Conservation (phyloP, 2,797 vertebrate genomes). For the Sebastes variabilis region DNA sequence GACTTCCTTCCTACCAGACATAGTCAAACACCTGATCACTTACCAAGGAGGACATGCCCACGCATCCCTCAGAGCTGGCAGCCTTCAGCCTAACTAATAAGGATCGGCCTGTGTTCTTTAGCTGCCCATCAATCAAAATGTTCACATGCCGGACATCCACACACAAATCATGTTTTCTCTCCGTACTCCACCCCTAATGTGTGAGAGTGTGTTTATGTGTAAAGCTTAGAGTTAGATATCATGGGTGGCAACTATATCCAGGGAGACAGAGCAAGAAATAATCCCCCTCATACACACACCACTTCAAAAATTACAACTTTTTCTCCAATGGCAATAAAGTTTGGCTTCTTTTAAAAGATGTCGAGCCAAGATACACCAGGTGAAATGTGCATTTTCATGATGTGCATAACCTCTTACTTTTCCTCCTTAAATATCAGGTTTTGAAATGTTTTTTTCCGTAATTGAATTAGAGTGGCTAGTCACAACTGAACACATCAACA, state of each 20-base stretch:
- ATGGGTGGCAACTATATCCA: constrained; percentile 56
- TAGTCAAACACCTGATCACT: constrained; percentile 82
- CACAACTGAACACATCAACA: constrained; percentile 55
- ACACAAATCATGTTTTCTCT: constrained; percentile 71
- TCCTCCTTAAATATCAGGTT: constrained; percentile 72
- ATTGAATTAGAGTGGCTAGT: constrained; percentile 74
- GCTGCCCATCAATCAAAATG: constrained; percentile 74
- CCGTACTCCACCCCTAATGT: constrained; percentile 54
- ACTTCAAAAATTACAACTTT: constrained; percentile 61
- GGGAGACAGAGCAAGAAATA: constrained; percentile 60
- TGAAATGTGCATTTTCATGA: constrained; percentile 79
- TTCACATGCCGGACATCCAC: constrained; percentile 61
- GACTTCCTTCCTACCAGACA: constrained; percentile 85
- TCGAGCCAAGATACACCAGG: constrained; percentile 72
- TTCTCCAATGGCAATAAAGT: constrained; percentile 61
- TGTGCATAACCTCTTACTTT: constrained; percentile 76
- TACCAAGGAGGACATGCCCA: constrained; percentile 77
- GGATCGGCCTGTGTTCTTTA: constrained; percentile 66
- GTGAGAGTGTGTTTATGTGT: constrained; percentile 60
- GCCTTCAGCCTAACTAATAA: constrained; percentile 61
- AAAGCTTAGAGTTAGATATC: constrained; percentile 54
- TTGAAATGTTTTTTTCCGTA: constrained; percentile 65
- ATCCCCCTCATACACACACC: constrained; percentile 47
- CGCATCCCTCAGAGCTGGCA: constrained; percentile 77
- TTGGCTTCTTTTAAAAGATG: constrained; percentile 57